Base-by-base conservation (phyloP, 2,888 invertebrate species). In the Bedellia somnulentella region DNA sequence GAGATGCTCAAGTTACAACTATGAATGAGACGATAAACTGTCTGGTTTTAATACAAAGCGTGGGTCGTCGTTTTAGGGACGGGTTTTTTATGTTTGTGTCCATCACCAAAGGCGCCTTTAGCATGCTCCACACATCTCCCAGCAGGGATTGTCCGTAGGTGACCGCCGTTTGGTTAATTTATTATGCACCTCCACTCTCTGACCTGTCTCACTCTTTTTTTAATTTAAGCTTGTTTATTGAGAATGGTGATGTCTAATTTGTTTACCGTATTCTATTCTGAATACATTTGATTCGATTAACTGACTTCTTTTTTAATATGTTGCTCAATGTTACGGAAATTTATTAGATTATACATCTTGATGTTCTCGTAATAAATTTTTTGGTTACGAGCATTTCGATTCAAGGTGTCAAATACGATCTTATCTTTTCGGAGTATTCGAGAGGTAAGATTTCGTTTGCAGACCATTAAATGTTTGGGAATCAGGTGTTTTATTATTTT, bases 1-100 rank as follows among this genome's bases (percentile, higher is more conserved):
- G 54, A 49, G 46, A 42, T 46, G 46, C 47, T 54, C 48, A 47
- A 39, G 59, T 62, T 59, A 54, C 57, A 43, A 36, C 45, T 46
- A 55, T 62, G 62, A 67, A 67, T 63, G 60, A 49, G 53, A 48
- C 58, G 47, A 71, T 73, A 73, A 71, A 70, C 52, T 47, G 51
- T 47, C 49, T 45, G 47, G 55, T 51, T 60, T 39, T 66, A 63
- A 66, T 61, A 54, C 57, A 49, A 36, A 35, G 55, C 52, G 66
- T 66, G 62, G 67, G 68, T 41, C 43, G 57, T 39, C 46, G 41
- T 45, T 43, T 30, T n/a, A 24, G 45, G 45, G 43, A 49, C 48
- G 47, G 43, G 45, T 52, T 47, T 42, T 42, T 39, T 35, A 48
- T 55, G 49, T 58, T 53, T 57, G 48, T 59, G 52, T 57, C 56